A percentile compares a stretch with the other conserved stretches of the same genome.
These are phyloP conservation scores for Macrotrachela quadricornifera DNA, from an alignment of 1,140 invertebrate species.

Conservation along the genomic window DNA sequence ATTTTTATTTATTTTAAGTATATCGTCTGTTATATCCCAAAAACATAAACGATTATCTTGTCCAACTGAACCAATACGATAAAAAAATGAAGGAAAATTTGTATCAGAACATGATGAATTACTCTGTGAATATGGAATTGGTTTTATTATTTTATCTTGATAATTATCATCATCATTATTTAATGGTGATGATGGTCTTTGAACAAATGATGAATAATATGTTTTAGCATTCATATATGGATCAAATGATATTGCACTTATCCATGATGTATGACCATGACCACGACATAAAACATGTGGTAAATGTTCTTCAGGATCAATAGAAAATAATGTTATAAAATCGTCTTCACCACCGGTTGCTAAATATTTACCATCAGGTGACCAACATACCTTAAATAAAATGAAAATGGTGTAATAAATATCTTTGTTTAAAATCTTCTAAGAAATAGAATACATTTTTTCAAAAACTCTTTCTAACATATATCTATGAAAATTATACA, in stretches of 20 bases:
- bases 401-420: no score
- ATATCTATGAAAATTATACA: no score
- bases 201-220: no score
- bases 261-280: slow-evolving; percentile 79
- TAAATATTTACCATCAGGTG: slow-evolving; percentile 77
- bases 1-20: slow-evolving; percentile 39
- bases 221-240: slow-evolving; percentile 41
- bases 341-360: slow-evolving; percentile 96
- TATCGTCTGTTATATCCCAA: slow-evolving; percentile 93
- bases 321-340: slow-evolving; percentile 87
- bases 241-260: slow-evolving; percentile 80
- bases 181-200: slow-evolving; percentile 19
- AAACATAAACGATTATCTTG: slow-evolving; percentile 92
- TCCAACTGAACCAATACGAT: slow-evolving; percentile 79
- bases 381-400: slow-evolving; percentile 48
- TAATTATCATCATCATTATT: slow-evolving; percentile 19
- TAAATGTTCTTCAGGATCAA: slow-evolving; percentile 50
- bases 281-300: slow-evolving; percentile 82
- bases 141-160: no score
- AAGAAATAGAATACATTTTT: no score
- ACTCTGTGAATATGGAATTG: no score
- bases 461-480: no score
- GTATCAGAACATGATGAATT: no score
- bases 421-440: no score
- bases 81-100: slow-evolving; percentile 22